phyloP scores from a whole-genome alignment of 2,888 invertebrate species.

The Standfussiana lucernea region DNA sequence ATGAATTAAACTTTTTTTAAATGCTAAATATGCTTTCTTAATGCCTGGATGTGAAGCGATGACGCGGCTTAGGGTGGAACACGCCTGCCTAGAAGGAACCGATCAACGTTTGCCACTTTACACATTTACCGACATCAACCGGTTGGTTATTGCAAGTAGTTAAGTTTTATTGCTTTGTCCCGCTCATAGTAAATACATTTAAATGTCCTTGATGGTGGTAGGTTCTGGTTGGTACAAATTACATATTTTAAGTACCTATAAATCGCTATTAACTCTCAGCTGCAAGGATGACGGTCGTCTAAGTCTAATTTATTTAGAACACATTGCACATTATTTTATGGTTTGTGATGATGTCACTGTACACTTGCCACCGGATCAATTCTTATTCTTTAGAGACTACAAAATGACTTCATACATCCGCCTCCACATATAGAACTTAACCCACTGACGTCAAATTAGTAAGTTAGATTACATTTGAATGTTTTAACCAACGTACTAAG shows the following conservation, averaged over 20 bases:
- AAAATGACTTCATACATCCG: constrained; percentile 34
- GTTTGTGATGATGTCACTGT: constrained; percentile 44
- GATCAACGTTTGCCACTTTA: too few species aligned
- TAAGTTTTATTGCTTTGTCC: too few species aligned
- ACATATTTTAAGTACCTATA: neutral
- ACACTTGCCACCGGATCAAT: constrained; percentile 25
- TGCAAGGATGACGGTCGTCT: neutral
- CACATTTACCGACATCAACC: too few species aligned
- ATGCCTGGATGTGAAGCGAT: too few species aligned
- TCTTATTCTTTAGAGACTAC: constrained; percentile 26
- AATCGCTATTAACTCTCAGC: neutral
- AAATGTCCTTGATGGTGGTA: too few species aligned
- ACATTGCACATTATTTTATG: constrained; percentile 19
- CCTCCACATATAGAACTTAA: constrained; percentile 1
- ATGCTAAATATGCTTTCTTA: too few species aligned
- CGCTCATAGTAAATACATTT: too few species aligned
- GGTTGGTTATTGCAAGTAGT: too few species aligned
- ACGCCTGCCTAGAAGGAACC: too few species aligned
- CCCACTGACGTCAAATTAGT: constrained; percentile 30
- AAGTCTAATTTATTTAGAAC: constrained; percentile 1
- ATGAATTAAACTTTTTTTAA: too few species aligned
- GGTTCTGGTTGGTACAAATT: neutral
- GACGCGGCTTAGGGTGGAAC: too few species aligned
- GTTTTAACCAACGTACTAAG: constrained; percentile 68
- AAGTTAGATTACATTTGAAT: constrained; percentile 67